Evolutionary conservation across 1,140 invertebrate species (phyloP), one percentile per base, ranked within the genome.

Genomic region (Mesaphorura yosii): DNA sequence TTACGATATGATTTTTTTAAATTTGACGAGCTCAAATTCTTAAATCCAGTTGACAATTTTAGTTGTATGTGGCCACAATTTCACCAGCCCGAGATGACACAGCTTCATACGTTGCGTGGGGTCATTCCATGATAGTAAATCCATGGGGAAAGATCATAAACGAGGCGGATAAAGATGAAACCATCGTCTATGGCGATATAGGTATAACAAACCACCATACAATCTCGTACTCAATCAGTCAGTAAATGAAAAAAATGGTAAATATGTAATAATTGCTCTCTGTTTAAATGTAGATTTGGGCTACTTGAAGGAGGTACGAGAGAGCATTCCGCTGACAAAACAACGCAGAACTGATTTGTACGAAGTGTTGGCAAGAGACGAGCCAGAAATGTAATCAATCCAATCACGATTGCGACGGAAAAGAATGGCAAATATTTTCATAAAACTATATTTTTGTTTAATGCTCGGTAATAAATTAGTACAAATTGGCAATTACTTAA

Each of bases 81-180:
- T 72, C 73, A 15, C 59, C 59, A 14, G 59, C 59, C 1, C 72
- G 86, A 53, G 81, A 83, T 67, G 62, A 71, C 25, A 71, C 64
- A 2, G 76, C 85, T 0, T 77, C 76, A 1, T 96, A 94, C 68
- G 76, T 88, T 17, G 86, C 88, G 12, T 95, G 82, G 78, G 92
- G 90, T 0, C 88, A 95, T 69, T 86, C 86, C 3, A 78, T 81
- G 58, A 69, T 92, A 0, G 80, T 88, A 0, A 46, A 55, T 73
- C 91, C 92, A 1, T 95, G 89, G 89, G 91, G 84, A 0, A 76
- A 82, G 62, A 77, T 94, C 1, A 64, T 88, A 2, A 70, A 72
- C 2, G 77, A 80, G 64, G 76, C 88, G 38, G 78, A 79, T 37
- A 77, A 78, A 49, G 68, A 75, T 42, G 85, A 92, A 66, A 75